Conservation (phyloP, 1,140 invertebrate species). For the Ostrea denselamellosa region DNA sequence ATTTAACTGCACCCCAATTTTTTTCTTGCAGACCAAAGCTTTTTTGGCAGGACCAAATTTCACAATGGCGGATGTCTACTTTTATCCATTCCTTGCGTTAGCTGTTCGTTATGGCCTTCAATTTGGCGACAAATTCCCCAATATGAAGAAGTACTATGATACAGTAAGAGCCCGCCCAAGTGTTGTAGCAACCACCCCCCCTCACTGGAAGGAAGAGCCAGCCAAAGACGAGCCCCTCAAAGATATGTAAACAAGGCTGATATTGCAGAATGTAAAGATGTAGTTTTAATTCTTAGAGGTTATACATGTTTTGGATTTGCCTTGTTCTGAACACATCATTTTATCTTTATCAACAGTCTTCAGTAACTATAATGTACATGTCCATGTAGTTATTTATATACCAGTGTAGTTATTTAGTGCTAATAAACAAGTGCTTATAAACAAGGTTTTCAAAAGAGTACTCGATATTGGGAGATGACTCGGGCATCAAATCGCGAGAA, state of each 20-base stretch:
- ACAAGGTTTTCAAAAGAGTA: no score
- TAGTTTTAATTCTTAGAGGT: background rate
- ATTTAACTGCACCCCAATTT: background rate
- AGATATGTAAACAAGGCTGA: background rate
- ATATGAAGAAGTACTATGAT: background rate
- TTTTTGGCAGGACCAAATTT: background rate
- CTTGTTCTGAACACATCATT: background rate
- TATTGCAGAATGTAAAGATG: background rate
- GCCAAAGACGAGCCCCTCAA: background rate
- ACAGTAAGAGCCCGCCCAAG: background rate
- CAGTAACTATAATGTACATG: background rate
- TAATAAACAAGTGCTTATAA: no score
- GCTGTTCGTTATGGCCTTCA: background rate
- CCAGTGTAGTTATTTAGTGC: no score
- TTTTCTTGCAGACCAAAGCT: background rate
- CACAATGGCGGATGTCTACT: background rate
- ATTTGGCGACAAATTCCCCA: background rate
- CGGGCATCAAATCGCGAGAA: no score
- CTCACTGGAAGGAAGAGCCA: background rate
- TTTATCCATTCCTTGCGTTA: background rate
- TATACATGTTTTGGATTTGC: background rate
- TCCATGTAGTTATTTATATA: background rate
- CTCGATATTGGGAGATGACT: no score
- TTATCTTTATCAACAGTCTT: background rate
- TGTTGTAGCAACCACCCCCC: background rate